These are phyloP conservation scores for Muscicapa comitata DNA, from an alignment of 2,797 vertebrate genomes.

Conservation along the genomic window DNA sequence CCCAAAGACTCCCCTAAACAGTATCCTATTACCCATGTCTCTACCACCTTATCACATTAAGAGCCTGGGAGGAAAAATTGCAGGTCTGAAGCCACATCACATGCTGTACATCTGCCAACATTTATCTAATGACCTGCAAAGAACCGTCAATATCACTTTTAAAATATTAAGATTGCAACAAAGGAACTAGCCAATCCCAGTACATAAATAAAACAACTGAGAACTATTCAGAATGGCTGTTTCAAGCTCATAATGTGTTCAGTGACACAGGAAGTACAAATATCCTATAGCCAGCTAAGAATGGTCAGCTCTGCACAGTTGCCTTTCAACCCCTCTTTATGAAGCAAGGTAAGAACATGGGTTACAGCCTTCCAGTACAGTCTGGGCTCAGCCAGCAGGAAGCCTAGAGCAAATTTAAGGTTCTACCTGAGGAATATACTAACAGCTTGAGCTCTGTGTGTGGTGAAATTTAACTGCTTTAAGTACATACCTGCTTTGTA, in stretches of 20 bases:
- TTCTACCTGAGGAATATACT: background rate
- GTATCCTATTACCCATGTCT: background rate
- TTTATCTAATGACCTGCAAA: background rate
- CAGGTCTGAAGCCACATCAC: background rate
- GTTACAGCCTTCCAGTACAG: background rate
- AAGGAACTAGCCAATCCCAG: background rate
- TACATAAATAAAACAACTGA: background rate
- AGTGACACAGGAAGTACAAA: background rate
- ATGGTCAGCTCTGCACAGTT: background rate
- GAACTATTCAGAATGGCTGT: background rate
- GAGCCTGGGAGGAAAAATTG: background rate
- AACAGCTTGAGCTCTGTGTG: background rate
- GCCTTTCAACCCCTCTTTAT: background rate
- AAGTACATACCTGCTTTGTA: slow-evolving; percentile 87
- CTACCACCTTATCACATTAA: background rate
- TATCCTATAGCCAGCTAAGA: background rate
- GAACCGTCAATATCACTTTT: background rate
- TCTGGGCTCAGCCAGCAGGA: background rate
- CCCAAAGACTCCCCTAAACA: background rate
- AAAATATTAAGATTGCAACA: background rate
- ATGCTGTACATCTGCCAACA: background rate
- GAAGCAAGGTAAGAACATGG: background rate
- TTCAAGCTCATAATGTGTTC: background rate
- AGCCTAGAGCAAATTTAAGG: background rate
- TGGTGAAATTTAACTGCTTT: background rate